Evolutionary conservation across 1,140 invertebrate species (phyloP).

Genomic region (Caerostris extrusa): DNA sequence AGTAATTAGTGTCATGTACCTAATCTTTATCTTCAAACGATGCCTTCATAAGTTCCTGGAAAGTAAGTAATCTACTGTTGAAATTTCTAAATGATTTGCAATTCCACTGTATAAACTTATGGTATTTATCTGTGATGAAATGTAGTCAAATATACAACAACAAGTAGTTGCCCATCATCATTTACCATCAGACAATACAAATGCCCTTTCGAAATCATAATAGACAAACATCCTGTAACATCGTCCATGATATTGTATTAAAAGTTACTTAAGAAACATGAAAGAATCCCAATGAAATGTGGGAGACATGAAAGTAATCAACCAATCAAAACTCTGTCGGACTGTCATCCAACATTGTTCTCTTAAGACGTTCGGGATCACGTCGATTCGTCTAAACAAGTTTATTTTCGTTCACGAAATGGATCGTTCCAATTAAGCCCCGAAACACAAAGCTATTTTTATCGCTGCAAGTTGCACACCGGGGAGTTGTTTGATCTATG

Average conservation of each 20-base stretch:
- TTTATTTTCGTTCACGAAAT: constrained; percentile 18
- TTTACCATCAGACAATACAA: not conserved
- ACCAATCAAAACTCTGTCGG: constrained; percentile 44
- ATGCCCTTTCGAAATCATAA: not conserved
- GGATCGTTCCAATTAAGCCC: constrained; percentile 43
- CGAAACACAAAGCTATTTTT: constrained; percentile 16
- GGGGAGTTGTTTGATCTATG: not conserved
- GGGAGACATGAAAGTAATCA: constrained; percentile 22
- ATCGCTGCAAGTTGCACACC: not conserved
- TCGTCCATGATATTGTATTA: too few relatives aligned
- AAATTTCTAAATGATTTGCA: not conserved
- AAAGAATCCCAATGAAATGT: not conserved
- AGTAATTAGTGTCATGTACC: too few relatives aligned
- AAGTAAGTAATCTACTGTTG: too few relatives aligned
- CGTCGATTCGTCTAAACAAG: constrained; percentile 12
- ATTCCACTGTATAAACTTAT: not conserved
- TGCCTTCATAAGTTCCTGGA: too few relatives aligned
- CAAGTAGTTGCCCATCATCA: not conserved
- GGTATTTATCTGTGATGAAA: not conserved
- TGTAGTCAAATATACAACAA: not conserved
- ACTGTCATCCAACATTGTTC: constrained; percentile 24
- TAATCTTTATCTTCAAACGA: too few relatives aligned
- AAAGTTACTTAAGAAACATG: too few relatives aligned
- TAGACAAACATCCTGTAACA: not conserved
- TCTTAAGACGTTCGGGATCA: not conserved